phyloP scores from a whole-genome alignment of 2,797 vertebrate genomes.

The Poecilia velifera region DNA sequence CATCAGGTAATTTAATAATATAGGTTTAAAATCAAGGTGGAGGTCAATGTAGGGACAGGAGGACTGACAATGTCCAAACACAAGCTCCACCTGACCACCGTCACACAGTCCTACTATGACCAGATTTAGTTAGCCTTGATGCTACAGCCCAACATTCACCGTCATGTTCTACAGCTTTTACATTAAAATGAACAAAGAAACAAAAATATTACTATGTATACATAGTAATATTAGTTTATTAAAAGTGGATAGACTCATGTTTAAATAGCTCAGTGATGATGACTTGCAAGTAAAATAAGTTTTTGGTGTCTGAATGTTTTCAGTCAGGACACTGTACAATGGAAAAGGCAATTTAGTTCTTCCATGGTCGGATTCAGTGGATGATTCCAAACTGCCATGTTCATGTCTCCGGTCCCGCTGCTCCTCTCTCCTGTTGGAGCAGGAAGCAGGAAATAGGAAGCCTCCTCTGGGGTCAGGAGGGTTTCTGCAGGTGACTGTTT shows the following conservation, averaged over 20 bases:
- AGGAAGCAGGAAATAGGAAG: background rate
- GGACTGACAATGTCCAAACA: background rate
- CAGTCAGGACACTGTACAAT: background rate
- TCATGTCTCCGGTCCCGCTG: background rate
- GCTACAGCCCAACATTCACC: background rate
- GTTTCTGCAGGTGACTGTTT: background rate
- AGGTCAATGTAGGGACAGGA: background rate
- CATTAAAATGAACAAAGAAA: background rate
- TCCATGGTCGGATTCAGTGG: background rate
- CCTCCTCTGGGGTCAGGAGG: background rate
- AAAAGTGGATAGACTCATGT: background rate
- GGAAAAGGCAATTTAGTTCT: background rate
- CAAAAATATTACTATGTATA: background rate
- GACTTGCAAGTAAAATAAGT: background rate
- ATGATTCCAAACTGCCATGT: background rate
- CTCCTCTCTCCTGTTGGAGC: background rate
- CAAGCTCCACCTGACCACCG: background rate
- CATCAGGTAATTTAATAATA: conserved; percentile 1
- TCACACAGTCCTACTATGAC: background rate
- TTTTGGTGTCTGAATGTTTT: background rate
- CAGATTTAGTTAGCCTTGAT: background rate
- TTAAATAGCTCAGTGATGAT: background rate
- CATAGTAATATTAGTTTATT: background rate
- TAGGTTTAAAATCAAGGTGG: background rate
- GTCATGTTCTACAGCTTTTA: background rate